A percentile compares a stretch with the other conserved stretches of the same genome.
These are phyloP conservation scores for Proctacanthus coquilletti DNA, from an alignment of 1,140 invertebrate genomes.

Conservation along the genomic window DNA sequence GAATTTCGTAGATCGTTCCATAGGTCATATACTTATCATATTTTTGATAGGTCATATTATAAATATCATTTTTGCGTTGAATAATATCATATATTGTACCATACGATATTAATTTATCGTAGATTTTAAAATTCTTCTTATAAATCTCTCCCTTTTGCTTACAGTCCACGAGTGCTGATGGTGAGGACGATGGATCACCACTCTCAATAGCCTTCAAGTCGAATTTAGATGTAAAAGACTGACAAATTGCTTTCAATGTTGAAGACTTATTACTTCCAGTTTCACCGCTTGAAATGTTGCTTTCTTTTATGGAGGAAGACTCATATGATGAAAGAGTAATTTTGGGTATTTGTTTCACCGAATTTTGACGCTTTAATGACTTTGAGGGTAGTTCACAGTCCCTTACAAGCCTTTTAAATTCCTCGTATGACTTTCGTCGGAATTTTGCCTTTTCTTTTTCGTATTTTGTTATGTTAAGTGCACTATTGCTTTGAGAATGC, in stretches of 20 bases:
- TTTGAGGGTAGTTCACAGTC: slow-evolving; percentile 15
- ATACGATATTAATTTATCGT: slow-evolving; percentile 23
- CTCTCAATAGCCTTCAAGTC: no score
- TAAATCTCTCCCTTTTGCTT: slow-evolving; percentile 11
- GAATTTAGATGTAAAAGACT: no score
- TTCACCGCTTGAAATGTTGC: no score
- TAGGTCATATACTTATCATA: slow-evolving; percentile 31
- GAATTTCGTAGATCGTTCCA: slow-evolving; percentile 29
- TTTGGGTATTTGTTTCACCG: no score
- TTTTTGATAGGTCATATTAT: slow-evolving; percentile 23
- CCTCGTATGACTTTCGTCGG: slow-evolving; percentile 29
- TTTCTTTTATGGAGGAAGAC: no score
- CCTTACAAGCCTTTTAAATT: slow-evolving; percentile 26
- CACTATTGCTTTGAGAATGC: no score
- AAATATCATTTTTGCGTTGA: slow-evolving; percentile 28
- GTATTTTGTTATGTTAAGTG: no score
- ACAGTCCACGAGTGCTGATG: not conserved
- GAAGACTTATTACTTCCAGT: no score
- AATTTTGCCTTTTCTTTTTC: slow-evolving; percentile 24
- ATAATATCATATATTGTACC: slow-evolving; percentile 30
- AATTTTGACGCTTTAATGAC: not conserved
- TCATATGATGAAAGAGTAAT: no score
- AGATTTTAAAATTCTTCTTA: slow-evolving; percentile 25
- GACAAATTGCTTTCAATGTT: not conserved
- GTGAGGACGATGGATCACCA: not conserved